Percentiles rank a stretch among this genome's conserved stretches.
Conservation (phyloP, 2,888 invertebrate species). For the Lysandra bellargus region DNA sequence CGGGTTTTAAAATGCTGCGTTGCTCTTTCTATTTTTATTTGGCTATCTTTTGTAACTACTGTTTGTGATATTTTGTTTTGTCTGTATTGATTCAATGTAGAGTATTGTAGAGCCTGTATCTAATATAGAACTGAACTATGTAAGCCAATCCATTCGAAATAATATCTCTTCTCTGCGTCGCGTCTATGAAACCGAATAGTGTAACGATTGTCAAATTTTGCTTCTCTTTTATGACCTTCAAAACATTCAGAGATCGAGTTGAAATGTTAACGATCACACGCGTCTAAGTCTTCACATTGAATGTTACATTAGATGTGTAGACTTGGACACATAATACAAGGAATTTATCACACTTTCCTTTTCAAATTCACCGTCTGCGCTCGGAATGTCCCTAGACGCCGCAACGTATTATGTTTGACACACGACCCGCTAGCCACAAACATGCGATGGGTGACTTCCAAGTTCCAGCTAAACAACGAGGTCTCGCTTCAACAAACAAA, state of each 20-base stretch:
- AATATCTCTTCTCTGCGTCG: background rate
- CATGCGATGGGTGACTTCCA: slow-evolving; percentile 18
- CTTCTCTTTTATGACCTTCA: background rate
- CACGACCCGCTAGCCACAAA: slow-evolving; percentile 21
- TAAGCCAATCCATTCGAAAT: too few species aligned
- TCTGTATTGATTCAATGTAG: background rate
- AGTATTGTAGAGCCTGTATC: background rate
- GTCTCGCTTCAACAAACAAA: background rate
- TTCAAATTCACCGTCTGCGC: slow-evolving; percentile 18
- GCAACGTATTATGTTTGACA: slow-evolving; percentile 21
- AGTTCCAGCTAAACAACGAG: slow-evolving; percentile 21
- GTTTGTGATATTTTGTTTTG: background rate
- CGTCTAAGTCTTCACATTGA: background rate
- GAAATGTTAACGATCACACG: background rate
- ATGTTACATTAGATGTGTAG: background rate
- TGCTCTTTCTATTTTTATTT: background rate
- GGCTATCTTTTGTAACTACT: background rate
- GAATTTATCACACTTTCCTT: slow-evolving; percentile 30
- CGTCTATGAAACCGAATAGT: too few species aligned
- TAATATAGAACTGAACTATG: too few species aligned
- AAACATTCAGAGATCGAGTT: background rate
- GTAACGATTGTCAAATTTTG: too few species aligned
- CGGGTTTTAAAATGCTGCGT: background rate
- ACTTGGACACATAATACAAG: background rate
- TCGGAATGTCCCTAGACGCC: slow-evolving; percentile 14